Evolutionary conservation across 2,113 vertebrate species (phyloP), one percentile per base, ranked within the genome.

Genomic region (Halichoerus grypus): DNA sequence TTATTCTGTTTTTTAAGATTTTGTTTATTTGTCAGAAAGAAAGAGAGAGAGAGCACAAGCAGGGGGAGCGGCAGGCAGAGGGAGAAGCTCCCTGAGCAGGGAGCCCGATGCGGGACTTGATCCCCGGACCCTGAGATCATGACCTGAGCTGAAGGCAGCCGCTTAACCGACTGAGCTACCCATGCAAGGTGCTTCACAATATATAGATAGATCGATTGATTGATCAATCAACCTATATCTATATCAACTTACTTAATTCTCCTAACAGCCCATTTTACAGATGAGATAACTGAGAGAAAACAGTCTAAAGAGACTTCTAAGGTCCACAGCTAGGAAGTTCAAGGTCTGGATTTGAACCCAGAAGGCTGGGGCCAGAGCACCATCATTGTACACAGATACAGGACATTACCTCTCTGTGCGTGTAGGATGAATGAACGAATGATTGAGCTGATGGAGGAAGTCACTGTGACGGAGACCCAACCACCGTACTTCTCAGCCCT

Each of bases 311-410:
- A 1, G 65, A 6, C 14, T 26, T 82, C 57, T 8, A 21, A 46
- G 36, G 57, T 4, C 36, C 28, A 13, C 39, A 12, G 69, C 19
- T 12, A 39, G 57, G 53, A 90, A 51, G 39, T 10, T 28, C 12
- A 4, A 39, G 19, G 59, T 36, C 49, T 79, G 18, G 19, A 53
- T 57, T 18, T 42, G 46, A 85, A 19, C 22, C 6, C 4, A 24
- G 67, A 63, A 71, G 39, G 3, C 49, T 24, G 33, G 28, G 63
- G 42, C 49, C 67, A 18, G 12, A 42, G 13, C 31, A 19, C 1
- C 63, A 2, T 6, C 18, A 11, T 6, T 1, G 7, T 4, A 21
- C 53, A 19, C 24, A 19, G 24, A 63, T 4, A 16, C 0, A 1
- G n/a, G 21, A 16, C 6, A 0, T 21, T 13, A 31, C 16, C 13